Base-by-base conservation (phyloP, 1,140 invertebrate genomes). In the Drosophila kurseongensis region DNA sequence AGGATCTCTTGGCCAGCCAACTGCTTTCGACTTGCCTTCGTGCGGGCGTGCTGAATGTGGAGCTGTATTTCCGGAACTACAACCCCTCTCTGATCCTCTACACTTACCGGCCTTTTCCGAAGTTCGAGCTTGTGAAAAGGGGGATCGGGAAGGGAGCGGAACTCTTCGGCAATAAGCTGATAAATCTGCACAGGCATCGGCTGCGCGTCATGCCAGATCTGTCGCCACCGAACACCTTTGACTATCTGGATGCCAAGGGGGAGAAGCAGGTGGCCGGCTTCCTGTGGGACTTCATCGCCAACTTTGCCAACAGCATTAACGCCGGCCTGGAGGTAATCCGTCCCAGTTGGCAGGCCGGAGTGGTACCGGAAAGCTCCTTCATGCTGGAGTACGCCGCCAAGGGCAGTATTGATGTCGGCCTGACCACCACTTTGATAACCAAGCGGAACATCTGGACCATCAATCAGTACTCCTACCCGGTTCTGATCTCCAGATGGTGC, bases 141-240 rank as follows among this genome's bases (percentile, higher is more conserved):
- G 4, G 0, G 0, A 12, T 36, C 0, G 16, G 9, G 0, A 0
- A 7, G 0, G 0, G 2, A 36, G 0, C 1, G 0, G 4, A 60
- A 4, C 23, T 86, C 4, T 86, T 57, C 62, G 12, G 4, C 1
- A 23, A 65, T 0, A 56, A 79, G 7, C 6, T 86, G 14, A 2
- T 6, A 4, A 29, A 75, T n/a, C 16, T 88, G n/a, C n/a, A 13
- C 0, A 75, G 83, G 7, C 35, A 65, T 16, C 18, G 56, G 1
- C 40, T 65, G 23, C 41, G 62, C 29, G 47, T 23, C 0, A 0
- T 36, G 54, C 78, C 72, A 0, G 82, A 79, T 29, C 36, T 55
- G 2, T 78, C 83, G 5, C 75, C 80, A 2, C 82, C 82, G 1
- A 73, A 68, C 36, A 55, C 71, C 13, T 79, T 86, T 2, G 18